Base-by-base conservation (phyloP, 2,888 invertebrate genomes). In the Heliconius ismenius region DNA sequence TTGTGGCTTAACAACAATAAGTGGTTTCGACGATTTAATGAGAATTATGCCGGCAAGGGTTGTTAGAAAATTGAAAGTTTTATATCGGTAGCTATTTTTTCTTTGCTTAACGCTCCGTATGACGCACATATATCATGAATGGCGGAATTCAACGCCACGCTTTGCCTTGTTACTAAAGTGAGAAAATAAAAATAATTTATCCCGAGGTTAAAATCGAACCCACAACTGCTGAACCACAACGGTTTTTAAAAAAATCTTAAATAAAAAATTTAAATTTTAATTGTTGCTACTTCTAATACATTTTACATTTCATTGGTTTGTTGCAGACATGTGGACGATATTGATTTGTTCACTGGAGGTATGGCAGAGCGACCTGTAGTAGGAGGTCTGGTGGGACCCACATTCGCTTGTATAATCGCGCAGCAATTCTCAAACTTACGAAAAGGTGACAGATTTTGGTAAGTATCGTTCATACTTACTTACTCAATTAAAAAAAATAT, bases 321-420 rank as follows among this genome's bases (percentile, higher is more conserved):
- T 88, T 86, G 9, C 83, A 94, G 95, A 43, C 95, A 96, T 79
- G 96, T 98, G 0, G 96, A 97, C 77, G 98, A 98, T 85, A 96
- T 98, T 77, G 98, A 98, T 86, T 91, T 98, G 2, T 98, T 97
- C 86, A 96, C 97, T 0, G 98, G 96, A 13, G 98, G 97, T 0
- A 95, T 98, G 86, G 96, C 97, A 0, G 98, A 98, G 85, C 95
- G 96, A 60, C 97, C 98, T 0, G 96, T 98, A 0, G 91, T 96
- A 0, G 97, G 97, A 1, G 98, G 97, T 0, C 90, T 98, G 3
- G 97, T 98, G 0, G 98, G 98, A 0, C 98, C 98, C 0, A 97
- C 97, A 0, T 98, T 98, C 83, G 97, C 97, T 43, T 98, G 98
- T 86, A 97, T 98, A 76, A 96, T 98, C 68, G 98, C 97, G 0